These are phyloP conservation scores for Akabosia matsudoensis DNA, from an alignment of 1,140 invertebrate genomes.

Conservation along the genomic window DNA sequence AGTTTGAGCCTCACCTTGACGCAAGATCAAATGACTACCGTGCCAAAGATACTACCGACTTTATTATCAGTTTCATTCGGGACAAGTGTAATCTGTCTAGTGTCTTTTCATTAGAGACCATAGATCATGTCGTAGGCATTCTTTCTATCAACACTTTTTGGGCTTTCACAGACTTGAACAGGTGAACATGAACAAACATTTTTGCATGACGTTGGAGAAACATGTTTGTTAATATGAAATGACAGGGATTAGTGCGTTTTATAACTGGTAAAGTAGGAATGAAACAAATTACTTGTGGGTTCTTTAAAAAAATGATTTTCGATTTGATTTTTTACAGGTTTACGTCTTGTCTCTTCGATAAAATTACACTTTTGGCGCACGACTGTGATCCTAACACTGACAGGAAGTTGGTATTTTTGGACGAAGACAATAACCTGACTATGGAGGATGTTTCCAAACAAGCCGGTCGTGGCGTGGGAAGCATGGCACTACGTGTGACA, in stretches of 20 bases:
- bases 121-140: conserved; percentile 29
- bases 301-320: too few species aligned
- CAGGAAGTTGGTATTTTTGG: conserved; percentile 17
- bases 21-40: not conserved
- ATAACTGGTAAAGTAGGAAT: conserved; percentile 2
- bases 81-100: conserved; percentile 27
- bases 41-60: not conserved
- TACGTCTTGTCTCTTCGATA: conserved; percentile 33
- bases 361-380: conserved; percentile 30
- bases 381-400: conserved; percentile 42
- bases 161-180: conserved; percentile 15
- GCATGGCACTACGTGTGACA: not conserved
- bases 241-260: too few species aligned
- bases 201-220: not conserved
- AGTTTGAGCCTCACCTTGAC: conserved; percentile 32
- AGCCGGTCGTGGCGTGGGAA: not conserved
- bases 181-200: conserved; percentile 17
- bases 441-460: not conserved
- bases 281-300: not conserved
- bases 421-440: not conserved
- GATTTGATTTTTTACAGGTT: conserved; percentile 23
- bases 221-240: not conserved
- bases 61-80: conserved; percentile 27
- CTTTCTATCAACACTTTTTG: conserved; percentile 39
- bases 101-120: conserved; percentile 13